A percentile compares a stretch with the other conserved stretches of the same genome.
Evolutionary conservation across 2,888 invertebrate genomes (phyloP).

Genomic region (Mallateleia sp.): DNA sequence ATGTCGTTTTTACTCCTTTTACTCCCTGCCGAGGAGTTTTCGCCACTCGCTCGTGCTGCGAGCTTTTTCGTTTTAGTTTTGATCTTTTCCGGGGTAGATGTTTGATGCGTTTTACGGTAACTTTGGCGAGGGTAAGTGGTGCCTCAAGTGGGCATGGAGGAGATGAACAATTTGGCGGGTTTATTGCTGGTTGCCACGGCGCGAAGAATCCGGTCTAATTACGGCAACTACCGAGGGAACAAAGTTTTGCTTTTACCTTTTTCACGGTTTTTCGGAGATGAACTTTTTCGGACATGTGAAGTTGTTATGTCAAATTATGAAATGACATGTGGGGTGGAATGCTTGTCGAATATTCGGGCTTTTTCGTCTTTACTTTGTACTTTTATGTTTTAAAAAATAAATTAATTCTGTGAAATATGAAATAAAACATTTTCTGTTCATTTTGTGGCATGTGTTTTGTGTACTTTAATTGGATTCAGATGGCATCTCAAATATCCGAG

Average conservation of each 20-base stretch:
- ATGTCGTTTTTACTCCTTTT: slow-evolving; percentile 55
- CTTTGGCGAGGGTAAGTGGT: slow-evolving; percentile 24
- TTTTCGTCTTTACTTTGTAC: too few relatives aligned
- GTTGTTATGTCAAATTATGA: too few relatives aligned
- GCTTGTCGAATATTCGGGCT: too few relatives aligned
- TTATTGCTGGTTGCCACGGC: slow-evolving; percentile 31
- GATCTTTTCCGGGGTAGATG: slow-evolving; percentile 37
- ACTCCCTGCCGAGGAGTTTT: slow-evolving; percentile 43
- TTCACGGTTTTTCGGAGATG: not conserved
- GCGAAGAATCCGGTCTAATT: slow-evolving; percentile 49
- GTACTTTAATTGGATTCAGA: too few relatives aligned
- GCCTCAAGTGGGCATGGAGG: slow-evolving; percentile 20
- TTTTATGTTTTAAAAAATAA: too few relatives aligned
- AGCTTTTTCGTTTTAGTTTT: slow-evolving; percentile 25
- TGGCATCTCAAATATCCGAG: too few relatives aligned
- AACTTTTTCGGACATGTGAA: not conserved
- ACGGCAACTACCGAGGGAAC: slow-evolving; percentile 31
- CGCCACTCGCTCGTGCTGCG: slow-evolving; percentile 34
- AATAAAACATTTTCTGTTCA: too few relatives aligned
- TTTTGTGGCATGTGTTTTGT: too few relatives aligned
- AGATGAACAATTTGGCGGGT: slow-evolving; percentile 48
- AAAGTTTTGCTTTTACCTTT: not conserved
- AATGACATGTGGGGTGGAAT: too few relatives aligned
- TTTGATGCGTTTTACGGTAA: slow-evolving; percentile 40
- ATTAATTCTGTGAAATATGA: too few relatives aligned